These are phyloP conservation scores for Hipposideros larvatus DNA, from an alignment of 2,797 vertebrate genomes.

Conservation along the genomic window DNA sequence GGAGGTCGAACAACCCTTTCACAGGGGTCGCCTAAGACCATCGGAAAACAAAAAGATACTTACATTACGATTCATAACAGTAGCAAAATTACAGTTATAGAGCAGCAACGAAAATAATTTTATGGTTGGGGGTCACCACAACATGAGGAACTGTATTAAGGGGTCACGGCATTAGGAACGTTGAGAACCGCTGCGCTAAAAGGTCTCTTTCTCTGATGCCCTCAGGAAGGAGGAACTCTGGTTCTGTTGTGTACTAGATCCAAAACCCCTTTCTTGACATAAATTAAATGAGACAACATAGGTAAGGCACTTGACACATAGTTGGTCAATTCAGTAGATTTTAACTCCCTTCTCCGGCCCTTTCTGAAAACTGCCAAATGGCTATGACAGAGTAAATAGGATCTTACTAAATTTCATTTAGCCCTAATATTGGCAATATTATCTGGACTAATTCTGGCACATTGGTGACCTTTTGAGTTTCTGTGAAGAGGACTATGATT, in stretches of 20 bases:
- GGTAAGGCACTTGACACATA: neutral
- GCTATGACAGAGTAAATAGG: neutral
- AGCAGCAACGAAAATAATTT: too few relatives aligned
- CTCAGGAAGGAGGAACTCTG: constrained; percentile 12
- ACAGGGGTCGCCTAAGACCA: too few relatives aligned
- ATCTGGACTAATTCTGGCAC: neutral
- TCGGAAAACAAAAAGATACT: too few relatives aligned
- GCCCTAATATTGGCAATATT: neutral
- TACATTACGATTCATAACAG: too few relatives aligned
- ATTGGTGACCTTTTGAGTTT: neutral
- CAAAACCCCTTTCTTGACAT: neutral
- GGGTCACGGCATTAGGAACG: too few relatives aligned
- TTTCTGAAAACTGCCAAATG: constrained; percentile 19
- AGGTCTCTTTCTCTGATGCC: neutral
- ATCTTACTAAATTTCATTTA: neutral
- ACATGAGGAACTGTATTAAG: too few relatives aligned
- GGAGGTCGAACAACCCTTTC: too few relatives aligned
- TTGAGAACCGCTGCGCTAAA: neutral
- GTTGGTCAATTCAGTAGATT: neutral
- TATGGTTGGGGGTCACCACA: too few relatives aligned
- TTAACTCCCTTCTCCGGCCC: neutral
- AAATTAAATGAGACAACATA: neutral
- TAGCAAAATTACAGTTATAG: too few relatives aligned
- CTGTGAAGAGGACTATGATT: neutral
- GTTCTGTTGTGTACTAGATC: neutral